phyloP scores from a whole-genome alignment of 2,888 invertebrate genomes.

The Yponomeuta plumbellus region DNA sequence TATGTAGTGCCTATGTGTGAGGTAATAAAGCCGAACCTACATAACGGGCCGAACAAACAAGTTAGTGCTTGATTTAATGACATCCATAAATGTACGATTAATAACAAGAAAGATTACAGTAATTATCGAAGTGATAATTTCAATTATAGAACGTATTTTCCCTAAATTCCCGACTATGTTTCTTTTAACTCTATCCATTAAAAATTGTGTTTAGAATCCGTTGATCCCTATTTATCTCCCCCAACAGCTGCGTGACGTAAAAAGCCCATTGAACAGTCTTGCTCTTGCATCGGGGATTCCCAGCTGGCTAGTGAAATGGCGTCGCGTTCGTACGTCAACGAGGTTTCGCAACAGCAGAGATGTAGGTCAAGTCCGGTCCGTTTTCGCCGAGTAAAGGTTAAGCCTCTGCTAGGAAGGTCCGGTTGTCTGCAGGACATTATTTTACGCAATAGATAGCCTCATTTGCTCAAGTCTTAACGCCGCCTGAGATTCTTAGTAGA shows the following conservation, averaged over 20 bases:
- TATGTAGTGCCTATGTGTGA: background rate
- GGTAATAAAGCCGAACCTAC: background rate
- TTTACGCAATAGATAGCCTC: slow-evolving; percentile 62
- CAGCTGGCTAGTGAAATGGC: slow-evolving; percentile 9
- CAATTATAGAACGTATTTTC: background rate
- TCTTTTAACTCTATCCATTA: background rate
- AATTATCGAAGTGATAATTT: background rate
- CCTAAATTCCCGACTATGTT: background rate
- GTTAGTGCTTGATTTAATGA: background rate
- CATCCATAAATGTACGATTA: background rate
- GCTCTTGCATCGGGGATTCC: slow-evolving; percentile 9
- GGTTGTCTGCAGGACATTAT: slow-evolving; percentile 53
- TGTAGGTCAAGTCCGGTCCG: slow-evolving; percentile 73
- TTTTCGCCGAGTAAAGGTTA: slow-evolving; percentile 72
- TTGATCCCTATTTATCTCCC: background rate
- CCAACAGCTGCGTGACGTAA: background rate
- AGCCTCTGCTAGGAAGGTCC: slow-evolving; percentile 38
- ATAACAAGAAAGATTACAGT: background rate
- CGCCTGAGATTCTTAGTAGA: too few relatives aligned
- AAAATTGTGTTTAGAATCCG: background rate
- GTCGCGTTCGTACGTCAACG: slow-evolving; percentile 32
- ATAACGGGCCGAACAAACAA: background rate
- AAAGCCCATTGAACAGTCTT: background rate
- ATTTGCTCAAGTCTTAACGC: background rate
- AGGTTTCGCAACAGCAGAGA: slow-evolving; percentile 66